These are phyloP conservation scores for Euglossa dilemma DNA, from an alignment of 1,140 invertebrate species.

Conservation along the genomic window DNA sequence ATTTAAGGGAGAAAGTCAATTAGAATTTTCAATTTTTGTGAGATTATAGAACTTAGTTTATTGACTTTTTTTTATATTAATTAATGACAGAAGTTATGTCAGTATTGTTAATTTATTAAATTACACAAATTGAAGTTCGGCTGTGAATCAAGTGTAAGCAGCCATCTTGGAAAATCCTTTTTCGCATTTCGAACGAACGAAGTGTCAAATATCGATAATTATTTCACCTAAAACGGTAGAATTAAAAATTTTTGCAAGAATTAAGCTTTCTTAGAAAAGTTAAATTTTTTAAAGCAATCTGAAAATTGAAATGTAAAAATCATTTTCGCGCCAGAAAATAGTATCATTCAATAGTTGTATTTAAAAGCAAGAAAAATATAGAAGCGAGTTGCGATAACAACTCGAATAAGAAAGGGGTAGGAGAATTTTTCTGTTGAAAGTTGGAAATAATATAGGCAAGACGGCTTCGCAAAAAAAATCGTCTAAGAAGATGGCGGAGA, in stretches of 20 bases:
- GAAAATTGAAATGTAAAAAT: constrained; percentile 9
- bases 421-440: constrained; percentile 56
- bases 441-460: constrained; percentile 61
- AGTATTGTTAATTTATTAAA: constrained; percentile 6
- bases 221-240: background rate
- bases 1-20: background rate
- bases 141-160: constrained; percentile 16
- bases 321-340: constrained; percentile 34
- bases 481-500: constrained; percentile 79
- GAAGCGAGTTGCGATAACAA: constrained; percentile 12
- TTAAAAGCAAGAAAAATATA: constrained; percentile 44
- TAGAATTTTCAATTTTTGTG: background rate
- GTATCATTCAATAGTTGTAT: constrained; percentile 30
- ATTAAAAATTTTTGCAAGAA: constrained; percentile 10
- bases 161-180: constrained; percentile 59
- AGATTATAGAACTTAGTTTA: background rate
- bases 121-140: constrained; percentile 7
- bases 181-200: constrained; percentile 52
- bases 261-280: background rate
- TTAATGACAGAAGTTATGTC: background rate
- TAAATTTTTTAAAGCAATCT: constrained; percentile 8
- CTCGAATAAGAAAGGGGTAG: constrained; percentile 32
- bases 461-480: constrained; percentile 76
- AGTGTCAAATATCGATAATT: constrained; percentile 49
- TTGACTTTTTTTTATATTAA: background rate